These are phyloP conservation scores for Erebia aethiops DNA, from an alignment of 2,888 invertebrate genomes.

Conservation along the genomic window DNA sequence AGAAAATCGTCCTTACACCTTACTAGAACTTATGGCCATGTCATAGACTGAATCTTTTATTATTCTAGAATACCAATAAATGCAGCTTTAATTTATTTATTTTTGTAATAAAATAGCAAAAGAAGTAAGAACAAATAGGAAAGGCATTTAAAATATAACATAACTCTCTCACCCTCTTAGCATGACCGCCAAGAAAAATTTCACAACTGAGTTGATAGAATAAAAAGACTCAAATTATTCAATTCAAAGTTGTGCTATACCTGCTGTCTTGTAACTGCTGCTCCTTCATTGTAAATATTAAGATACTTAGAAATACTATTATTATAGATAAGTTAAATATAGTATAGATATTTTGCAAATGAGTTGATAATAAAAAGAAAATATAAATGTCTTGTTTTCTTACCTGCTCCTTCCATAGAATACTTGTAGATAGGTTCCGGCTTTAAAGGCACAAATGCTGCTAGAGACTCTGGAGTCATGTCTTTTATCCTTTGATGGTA, in stretches of 20 bases:
- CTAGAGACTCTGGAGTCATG: constrained; percentile 94
- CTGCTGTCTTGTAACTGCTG: constrained; percentile 36
- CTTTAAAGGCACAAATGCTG: constrained; percentile 91
- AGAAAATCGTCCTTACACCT: constrained; percentile 60
- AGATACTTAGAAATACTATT: constrained; percentile 49
- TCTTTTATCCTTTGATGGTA: constrained; percentile 97
- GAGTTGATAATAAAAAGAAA: constrained; percentile 42
- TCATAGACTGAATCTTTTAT: constrained; percentile 64
- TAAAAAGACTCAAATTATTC: not conserved
- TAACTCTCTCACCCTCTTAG: not conserved
- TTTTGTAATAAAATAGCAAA: constrained; percentile 29
- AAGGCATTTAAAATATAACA: constrained; percentile 42
- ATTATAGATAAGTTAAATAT: constrained; percentile 13
- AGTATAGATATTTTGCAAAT: constrained; percentile 17
- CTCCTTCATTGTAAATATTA: constrained; percentile 68
- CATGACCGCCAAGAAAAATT: not conserved
- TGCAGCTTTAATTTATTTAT: constrained; percentile 38
- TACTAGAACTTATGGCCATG: constrained; percentile 75
- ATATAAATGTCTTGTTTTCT: constrained; percentile 56
- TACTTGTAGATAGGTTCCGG: constrained; percentile 96
- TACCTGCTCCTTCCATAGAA: constrained; percentile 94
- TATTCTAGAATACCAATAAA: constrained; percentile 27
- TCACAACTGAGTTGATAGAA: not conserved
- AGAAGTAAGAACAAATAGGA: constrained; percentile 25
- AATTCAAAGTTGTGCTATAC: not conserved